Evolutionary conservation across 2,888 invertebrate species (phyloP), one percentile per base, ranked within the genome.

Genomic region (Leptinotarsa peninsularis): DNA sequence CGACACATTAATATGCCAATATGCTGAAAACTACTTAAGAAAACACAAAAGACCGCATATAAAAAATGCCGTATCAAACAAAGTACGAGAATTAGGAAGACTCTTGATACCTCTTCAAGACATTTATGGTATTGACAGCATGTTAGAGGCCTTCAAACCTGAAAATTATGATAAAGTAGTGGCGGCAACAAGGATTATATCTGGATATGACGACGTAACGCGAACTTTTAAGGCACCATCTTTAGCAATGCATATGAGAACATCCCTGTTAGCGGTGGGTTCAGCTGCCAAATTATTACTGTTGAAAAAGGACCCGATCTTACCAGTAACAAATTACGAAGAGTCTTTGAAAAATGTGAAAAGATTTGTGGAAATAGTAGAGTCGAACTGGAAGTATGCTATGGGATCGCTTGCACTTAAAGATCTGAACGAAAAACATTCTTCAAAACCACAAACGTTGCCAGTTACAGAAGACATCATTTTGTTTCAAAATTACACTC

Each of bases 11-110:
- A 78, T 78, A 63, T 83, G 80, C 50, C 80, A 80, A 54, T 83
- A 80, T 75, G 83, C 80, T 10, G 83, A 83, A 74, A 76, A 81
- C 72, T 80, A 81, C 75, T 67, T 82, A 27, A 23, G 78, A n/a
- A 82, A 82, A 74, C 82, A 83, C 60, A 83, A 80, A 76, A 73
- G 81, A 70, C 79, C 81, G 5, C 81, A 82, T 77, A 83, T 82
- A 23, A 78, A 75, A 75, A 78, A 78, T 78, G 72, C 73, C 14
- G 80, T 81, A 18, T 73, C 74, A 21, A 83, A 83, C 71, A 82
- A 82, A 78, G 71, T 82, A 63, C n/a, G 82, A 60, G 81, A 82
- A 79, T 56, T 83, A 15, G 81, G 80, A 21, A 80, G 82, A 73
- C 77, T 82, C 27, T 67, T 82, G 0, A 74, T 82, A 50, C 72